Conservation (phyloP, 92 coral and sea anemone genomes). For the Porites divaricata region DNA sequence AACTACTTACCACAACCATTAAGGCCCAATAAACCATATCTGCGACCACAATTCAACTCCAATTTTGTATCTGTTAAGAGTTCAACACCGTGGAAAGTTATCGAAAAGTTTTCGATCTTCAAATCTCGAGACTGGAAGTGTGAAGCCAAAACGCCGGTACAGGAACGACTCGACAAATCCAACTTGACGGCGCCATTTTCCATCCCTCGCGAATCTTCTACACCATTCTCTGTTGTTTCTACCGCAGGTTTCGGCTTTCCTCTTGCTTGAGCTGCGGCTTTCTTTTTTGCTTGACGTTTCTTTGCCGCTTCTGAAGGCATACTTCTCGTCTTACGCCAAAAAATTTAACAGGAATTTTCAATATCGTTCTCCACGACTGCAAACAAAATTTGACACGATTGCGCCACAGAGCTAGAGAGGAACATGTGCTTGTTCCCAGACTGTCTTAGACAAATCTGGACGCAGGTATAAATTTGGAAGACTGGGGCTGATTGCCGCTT, state of each 20-base stretch:
- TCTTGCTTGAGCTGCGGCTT: slow-evolving; percentile 95
- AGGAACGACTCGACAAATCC: slow-evolving; percentile 82
- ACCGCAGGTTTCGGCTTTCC: slow-evolving; percentile 88
- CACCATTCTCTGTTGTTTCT: slow-evolving; percentile 64
- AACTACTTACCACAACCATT: slow-evolving; percentile 95
- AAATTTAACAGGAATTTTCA: not conserved
- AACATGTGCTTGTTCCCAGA: slow-evolving; percentile 48
- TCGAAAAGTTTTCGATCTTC: slow-evolving; percentile 93
- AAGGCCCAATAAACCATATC: slow-evolving; percentile 95
- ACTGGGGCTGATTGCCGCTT: slow-evolving; percentile 4
- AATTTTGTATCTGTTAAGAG: slow-evolving; percentile 88
- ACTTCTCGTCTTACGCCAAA: not conserved
- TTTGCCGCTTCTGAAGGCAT: slow-evolving; percentile 99
- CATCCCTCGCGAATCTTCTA: slow-evolving; percentile 37
- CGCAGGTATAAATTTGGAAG: not conserved
- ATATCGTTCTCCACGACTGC: not conserved
- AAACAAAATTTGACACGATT: slow-evolving; percentile 42
- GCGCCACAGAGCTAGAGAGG: slow-evolving; percentile 34
- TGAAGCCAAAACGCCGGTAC: slow-evolving; percentile 99
- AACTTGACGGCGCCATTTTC: slow-evolving; percentile 74
- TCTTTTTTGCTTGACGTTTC: slow-evolving; percentile 99
- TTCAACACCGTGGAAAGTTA: slow-evolving; percentile 99
- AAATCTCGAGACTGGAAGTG: slow-evolving; percentile 93
- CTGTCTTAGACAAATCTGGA: too few relatives aligned
- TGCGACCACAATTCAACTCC: slow-evolving; percentile 94